Percentiles rank a stretch among this genome's conserved stretches.
phyloP scores from a whole-genome alignment of 2,113 vertebrate genomes.

The Pycnonotus jocosus region DNA sequence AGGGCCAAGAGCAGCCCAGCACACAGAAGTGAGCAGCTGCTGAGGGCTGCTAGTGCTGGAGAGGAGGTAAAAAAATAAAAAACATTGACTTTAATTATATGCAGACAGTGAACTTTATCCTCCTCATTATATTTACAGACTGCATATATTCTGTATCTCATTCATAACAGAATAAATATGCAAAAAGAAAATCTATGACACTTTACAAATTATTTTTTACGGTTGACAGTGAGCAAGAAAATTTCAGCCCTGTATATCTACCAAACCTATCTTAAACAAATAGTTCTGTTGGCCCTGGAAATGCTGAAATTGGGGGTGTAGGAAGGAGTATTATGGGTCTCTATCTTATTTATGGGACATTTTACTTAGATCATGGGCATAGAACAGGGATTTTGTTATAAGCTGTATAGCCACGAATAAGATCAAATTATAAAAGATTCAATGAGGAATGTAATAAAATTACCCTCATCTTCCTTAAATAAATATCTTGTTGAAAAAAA shows the following conservation, averaged over 20 bases:
- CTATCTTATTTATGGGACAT: neutral
- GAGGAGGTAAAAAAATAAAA: neutral
- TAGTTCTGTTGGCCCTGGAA: neutral
- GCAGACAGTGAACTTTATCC: neutral
- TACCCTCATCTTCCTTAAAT: fast-evolving
- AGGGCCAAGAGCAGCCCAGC: neutral
- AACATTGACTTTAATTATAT: neutral
- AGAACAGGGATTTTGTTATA: neutral
- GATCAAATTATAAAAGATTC: neutral
- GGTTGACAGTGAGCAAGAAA: neutral
- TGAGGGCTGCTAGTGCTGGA: neutral
- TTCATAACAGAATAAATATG: neutral
- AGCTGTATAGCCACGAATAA: neutral
- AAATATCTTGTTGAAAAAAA: neutral
- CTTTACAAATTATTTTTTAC: neutral
- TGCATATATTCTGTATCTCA: neutral
- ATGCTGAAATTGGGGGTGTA: neutral
- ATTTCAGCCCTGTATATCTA: neutral
- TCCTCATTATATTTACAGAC: neutral
- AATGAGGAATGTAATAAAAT: neutral
- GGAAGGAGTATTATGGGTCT: neutral
- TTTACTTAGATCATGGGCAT: neutral
- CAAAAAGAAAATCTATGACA: neutral
- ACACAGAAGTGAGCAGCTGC: neutral
- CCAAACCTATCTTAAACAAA: neutral